Evolutionary conservation across 2,113 vertebrate species (phyloP).

Genomic region (Conger conger): DNA sequence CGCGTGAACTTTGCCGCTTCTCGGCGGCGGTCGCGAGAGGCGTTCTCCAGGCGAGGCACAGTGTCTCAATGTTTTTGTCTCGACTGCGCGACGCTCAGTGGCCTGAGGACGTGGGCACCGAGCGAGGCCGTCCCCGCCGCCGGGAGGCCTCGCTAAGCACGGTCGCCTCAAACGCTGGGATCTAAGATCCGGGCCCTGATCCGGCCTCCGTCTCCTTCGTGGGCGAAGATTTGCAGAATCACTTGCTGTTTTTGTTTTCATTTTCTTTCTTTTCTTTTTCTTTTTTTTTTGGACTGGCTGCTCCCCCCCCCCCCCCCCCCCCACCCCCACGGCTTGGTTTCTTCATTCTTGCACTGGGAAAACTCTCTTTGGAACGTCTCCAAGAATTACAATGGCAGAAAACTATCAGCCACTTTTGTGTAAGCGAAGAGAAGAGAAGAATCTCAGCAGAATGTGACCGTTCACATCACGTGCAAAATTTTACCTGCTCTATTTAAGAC

Average conservation of each 20-base stretch:
- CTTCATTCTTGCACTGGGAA: constrained; percentile 30
- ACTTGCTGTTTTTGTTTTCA: not conserved
- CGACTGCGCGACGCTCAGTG: not conserved
- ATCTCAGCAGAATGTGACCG: not conserved
- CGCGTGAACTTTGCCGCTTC: constrained; percentile 41
- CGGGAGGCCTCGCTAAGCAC: constrained; percentile 46
- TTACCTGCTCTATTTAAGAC: not conserved
- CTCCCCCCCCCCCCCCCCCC: constrained; percentile 11
- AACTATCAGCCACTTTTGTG: not conserved
- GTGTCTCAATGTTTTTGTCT: not conserved
- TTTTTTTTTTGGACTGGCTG: not conserved
- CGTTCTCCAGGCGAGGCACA: constrained; percentile 12
- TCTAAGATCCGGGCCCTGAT: constrained; percentile 60
- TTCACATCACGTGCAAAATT: not conserved
- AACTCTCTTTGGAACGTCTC: constrained; percentile 43
- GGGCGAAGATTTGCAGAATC: constrained; percentile 53
- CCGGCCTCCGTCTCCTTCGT: constrained; percentile 47
- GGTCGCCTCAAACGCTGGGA: constrained; percentile 43
- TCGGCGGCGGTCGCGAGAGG: constrained; percentile 31
- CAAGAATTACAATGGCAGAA: not conserved
- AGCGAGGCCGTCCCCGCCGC: constrained; percentile 38
- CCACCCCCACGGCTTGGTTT: constrained; percentile 35
- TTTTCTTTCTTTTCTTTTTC: not conserved
- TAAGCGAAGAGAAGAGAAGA: not conserved
- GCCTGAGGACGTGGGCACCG: constrained; percentile 39